Base-by-base conservation (phyloP, 2,797 vertebrate genomes). In the Setipinna tenuifilis region DNA sequence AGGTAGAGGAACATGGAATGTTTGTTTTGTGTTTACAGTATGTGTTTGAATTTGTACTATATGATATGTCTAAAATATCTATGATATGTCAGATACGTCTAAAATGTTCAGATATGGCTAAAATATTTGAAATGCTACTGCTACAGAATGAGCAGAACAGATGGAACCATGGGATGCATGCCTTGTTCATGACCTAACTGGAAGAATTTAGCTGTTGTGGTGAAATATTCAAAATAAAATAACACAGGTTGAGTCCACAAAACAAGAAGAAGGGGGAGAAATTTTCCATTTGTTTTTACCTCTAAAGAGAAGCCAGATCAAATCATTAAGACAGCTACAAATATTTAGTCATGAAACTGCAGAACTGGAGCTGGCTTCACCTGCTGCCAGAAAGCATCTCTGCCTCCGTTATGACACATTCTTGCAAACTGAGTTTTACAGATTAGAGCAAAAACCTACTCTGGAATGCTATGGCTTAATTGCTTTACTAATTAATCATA, bases 351-450 rank as follows among this genome's bases (percentile, higher is more conserved):
- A 85, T 90, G 88, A 86, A 90, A 89, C 87, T 41, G 82, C 23
- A 54, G 81, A 19, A 85, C 83, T 87, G 25, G 23, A 35, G 87
- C 62, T 21, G 83, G 83, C 85, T 28, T 82, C 88, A 90, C 84
- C 86, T 90, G 86, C 88, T 86, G 59, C 89, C 81, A 88, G 84
- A 89, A 89, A 90, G 81, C 7, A 44, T 78, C 31, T 78, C 90
- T 83, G 62, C 85, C 19, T 83, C 71, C 83, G 81, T 81, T 84
- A 61, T 12, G 85, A 87, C 82, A 75, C 21, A 87, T 82, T 46
- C 10, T 82, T 31, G 86, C 88, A 87, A 65, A 87, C 84, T 81
- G 82, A 50, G 81, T 84, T 82, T 75, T 84, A 44, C 84, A 81
- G 23, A 81, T 78, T 50, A 61, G 83, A 35, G 48, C 84, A 57